Base-by-base conservation (phyloP, 1,140 invertebrate species). In the Pectinophora gossypiella region DNA sequence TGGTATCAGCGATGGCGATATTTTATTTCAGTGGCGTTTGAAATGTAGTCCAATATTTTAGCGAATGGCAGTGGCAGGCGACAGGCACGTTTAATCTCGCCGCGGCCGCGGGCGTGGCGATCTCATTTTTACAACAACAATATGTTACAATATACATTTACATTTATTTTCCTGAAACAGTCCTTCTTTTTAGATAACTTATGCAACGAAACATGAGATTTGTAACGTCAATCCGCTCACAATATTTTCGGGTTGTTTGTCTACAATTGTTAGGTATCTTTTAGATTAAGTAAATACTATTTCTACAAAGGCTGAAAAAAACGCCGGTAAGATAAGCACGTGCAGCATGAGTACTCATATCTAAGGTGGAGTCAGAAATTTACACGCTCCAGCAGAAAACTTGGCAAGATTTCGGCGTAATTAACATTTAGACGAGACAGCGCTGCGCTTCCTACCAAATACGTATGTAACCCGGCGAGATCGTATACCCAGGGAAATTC, bases 1-100 rank as follows among this genome's bases (percentile, higher is more conserved):
- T 38, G 50, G 62, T 68, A 63, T 68, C 58, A 53, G 35, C 18
- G 38, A 51, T 32, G 49, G 54, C 54, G 59, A 65, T 59, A 69
- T 58, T 69, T 72, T 72, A 71, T 71, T 69, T 71, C 59, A 65
- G 58, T 64, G 61, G 51, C 57, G 57, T 56, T 70, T 68, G 27
- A 60, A 64, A 67, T 68, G 56, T 63, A 62, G 64, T 64, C 56
- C 54, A 68, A 76, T 75, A 72, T 72, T 71, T 73, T 68, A 72
- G 63, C 52, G 65, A 66, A 62, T 65, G 64, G 61, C 62, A 63
- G 72, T 65, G 58, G 66, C 64, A 77, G 61, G 59, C 63, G 51
- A 43, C 43, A n/a, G 59, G 52, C 52, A 52, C 54, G 57, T 75
- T 75, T 76, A 76, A 75, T 79, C 69, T 74, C 59, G 66, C 60